A percentile compares a stretch with the other conserved stretches of the same genome.
Evolutionary conservation across 1,140 invertebrate genomes (phyloP).

Genomic region (Bombus turneri): DNA sequence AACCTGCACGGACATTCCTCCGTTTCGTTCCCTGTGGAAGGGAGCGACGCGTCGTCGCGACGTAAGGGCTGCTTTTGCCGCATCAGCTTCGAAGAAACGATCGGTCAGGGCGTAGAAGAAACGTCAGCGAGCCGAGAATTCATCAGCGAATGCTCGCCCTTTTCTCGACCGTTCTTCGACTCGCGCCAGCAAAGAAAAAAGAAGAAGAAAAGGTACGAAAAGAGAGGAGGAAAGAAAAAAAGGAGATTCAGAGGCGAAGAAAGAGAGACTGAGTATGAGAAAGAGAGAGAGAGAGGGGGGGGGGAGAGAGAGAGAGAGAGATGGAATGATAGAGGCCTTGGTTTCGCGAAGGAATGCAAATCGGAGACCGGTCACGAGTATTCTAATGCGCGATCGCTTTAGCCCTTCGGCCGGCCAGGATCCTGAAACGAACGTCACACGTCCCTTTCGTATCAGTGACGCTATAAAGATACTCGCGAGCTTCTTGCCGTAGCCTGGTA

Average conservation of each 20-base stretch:
- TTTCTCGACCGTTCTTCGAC: neutral
- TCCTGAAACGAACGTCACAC: slow-evolving; percentile 47
- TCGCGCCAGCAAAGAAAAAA: neutral
- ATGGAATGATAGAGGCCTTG: slow-evolving; percentile 40
- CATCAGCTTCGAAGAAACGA: slow-evolving; percentile 61
- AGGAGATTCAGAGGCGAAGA: neutral
- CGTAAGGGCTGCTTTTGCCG: slow-evolving; percentile 35
- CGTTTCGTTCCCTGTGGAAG: slow-evolving; percentile 37
- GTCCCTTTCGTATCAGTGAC: slow-evolving; percentile 39
- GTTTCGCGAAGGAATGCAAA: slow-evolving; percentile 66
- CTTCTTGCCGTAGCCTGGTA: neutral
- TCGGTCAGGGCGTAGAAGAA: slow-evolving; percentile 34
- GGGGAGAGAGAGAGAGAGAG: neutral
- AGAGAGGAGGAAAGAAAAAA: no score
- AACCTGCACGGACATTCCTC: slow-evolving; percentile 40
- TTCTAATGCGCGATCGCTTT: slow-evolving; percentile 63
- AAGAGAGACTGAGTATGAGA: neutral
- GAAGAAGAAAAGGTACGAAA: neutral
- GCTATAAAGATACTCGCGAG: slow-evolving; percentile 46
- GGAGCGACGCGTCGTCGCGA: neutral
- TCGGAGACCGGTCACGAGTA: slow-evolving; percentile 68
- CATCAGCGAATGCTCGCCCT: slow-evolving; percentile 15
- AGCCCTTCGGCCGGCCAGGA: slow-evolving; percentile 43
- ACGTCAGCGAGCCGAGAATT: slow-evolving; percentile 24
- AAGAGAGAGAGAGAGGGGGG: neutral